Evolutionary conservation across 1,140 invertebrate genomes (phyloP).

Genomic region (Gryllus bimaculatus): DNA sequence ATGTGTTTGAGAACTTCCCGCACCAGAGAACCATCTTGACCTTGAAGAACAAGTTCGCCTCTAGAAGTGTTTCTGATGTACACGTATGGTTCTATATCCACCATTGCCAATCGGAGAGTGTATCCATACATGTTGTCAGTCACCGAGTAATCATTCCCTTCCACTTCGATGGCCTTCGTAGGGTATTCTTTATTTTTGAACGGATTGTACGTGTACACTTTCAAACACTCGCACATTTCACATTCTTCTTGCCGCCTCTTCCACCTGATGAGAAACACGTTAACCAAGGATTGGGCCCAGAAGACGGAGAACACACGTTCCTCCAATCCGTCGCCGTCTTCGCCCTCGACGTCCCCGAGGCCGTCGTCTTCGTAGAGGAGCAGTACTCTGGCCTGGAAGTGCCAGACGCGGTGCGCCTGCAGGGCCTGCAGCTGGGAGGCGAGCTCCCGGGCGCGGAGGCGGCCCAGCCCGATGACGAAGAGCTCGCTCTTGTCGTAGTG

Average conservation of each 20-base stretch:
- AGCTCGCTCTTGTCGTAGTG: too few species aligned
- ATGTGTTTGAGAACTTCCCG: not conserved
- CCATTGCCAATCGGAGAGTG: not conserved
- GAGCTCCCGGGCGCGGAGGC: too few species aligned
- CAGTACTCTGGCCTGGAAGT: not conserved
- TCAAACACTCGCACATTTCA: not conserved
- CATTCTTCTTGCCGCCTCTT: not conserved
- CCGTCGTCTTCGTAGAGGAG: not conserved
- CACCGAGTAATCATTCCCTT: not conserved
- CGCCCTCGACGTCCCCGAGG: not conserved
- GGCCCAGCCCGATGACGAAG: too few species aligned
- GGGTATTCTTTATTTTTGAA: not conserved
- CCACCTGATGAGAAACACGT: not conserved
- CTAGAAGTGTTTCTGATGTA: not conserved
- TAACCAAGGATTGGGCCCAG: not conserved
- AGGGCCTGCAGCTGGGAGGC: too few species aligned
- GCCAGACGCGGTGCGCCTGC: too few species aligned
- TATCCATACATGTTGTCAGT: not conserved
- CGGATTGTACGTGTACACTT: not conserved
- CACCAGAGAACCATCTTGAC: not conserved
- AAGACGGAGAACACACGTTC: not conserved
- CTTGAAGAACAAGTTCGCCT: not conserved
- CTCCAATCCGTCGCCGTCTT: not conserved
- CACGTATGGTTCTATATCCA: not conserved
- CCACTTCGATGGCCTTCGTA: not conserved